Evolutionary conservation across 2,888 invertebrate genomes (phyloP), one percentile per base, ranked within the genome.

Genomic region (Xanthia togata): DNA sequence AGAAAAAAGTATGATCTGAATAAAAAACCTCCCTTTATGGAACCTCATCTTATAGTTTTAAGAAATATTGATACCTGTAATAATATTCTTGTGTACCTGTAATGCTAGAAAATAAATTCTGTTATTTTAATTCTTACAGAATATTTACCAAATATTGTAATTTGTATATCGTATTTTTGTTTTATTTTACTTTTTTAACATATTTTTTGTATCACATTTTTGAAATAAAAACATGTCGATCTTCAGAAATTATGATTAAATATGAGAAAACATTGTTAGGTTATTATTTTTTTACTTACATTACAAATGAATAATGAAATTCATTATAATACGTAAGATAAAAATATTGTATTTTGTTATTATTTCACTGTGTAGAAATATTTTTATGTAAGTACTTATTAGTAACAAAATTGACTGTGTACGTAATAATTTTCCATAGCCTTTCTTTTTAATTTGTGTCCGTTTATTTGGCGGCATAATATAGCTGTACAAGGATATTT

Each of bases 161-260:
- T 35, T 65, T 55, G 38, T 65, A 78, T 35, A 55, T 31, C 44
- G 9, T n/a, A 6, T 53, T 41, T 62, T 70, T 63, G 12, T 62
- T 65, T 4, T 35, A 65, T 62, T 74, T 17, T 31, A 50, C 63
- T 38, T 71, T 23, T 4, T 47, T 64, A 47, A 63, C 67, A 79
- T 82, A 68, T 63, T 83, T 81, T 79, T 84, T 81, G 72, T 65
- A 41, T 84, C 80, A 79, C 65, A 62, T 81, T 71, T 83, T 83
- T 53, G 1, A 1, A 53, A 50, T 4, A 14, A 44, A 79, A 82
- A 78, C n/a, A 62, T 64, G 68, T 79, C n/a, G 83, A 53, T 69
- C 9, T 59, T 59, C 78, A 79, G 47, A 82, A 70, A 63, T 17
- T 67, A 73, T 84, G 78, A 26, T 78, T 53, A 55, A 47, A 59